A percentile compares a stretch with the other conserved stretches of the same genome.
These are phyloP conservation scores for Myopa tessellatipennis DNA, from an alignment of 2,888 invertebrate species.

Conservation along the genomic window DNA sequence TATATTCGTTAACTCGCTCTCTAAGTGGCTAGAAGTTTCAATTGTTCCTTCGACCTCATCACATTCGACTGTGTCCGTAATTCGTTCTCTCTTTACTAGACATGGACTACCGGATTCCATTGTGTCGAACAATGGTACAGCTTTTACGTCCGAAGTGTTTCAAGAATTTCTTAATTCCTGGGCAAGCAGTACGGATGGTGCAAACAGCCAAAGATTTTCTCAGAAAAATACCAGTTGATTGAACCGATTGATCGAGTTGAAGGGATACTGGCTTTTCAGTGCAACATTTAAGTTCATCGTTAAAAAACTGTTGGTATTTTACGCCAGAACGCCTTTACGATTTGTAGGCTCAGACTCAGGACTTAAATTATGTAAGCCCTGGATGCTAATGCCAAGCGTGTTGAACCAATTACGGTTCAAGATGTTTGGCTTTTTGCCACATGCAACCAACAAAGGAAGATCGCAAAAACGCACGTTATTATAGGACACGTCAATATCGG, in stretches of 20 bases:
- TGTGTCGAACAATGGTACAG: too few relatives aligned
- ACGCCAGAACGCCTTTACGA: background rate
- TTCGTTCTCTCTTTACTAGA: too few relatives aligned
- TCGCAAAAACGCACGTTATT: background rate
- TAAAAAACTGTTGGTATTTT: background rate
- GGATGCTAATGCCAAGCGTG: background rate
- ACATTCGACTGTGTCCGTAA: too few relatives aligned
- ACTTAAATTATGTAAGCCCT: background rate
- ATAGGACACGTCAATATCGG: background rate
- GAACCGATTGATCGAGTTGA: background rate
- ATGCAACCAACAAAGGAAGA: background rate
- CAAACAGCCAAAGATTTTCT: too few relatives aligned
- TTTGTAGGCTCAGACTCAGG: background rate
- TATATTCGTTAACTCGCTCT: too few relatives aligned
- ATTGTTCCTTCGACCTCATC: too few relatives aligned
- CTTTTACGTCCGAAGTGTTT: too few relatives aligned
- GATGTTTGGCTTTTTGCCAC: background rate
- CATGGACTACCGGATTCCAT: too few relatives aligned
- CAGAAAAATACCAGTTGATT: too few relatives aligned
- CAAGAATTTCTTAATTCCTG: too few relatives aligned
- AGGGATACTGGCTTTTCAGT: background rate
- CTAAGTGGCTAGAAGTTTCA: too few relatives aligned
- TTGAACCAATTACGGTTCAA: background rate
- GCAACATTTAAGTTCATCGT: background rate
- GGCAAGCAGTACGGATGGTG: too few relatives aligned